Evolutionary conservation across 2,113 vertebrate genomes (phyloP).

Genomic region (Puma concolor): DNA sequence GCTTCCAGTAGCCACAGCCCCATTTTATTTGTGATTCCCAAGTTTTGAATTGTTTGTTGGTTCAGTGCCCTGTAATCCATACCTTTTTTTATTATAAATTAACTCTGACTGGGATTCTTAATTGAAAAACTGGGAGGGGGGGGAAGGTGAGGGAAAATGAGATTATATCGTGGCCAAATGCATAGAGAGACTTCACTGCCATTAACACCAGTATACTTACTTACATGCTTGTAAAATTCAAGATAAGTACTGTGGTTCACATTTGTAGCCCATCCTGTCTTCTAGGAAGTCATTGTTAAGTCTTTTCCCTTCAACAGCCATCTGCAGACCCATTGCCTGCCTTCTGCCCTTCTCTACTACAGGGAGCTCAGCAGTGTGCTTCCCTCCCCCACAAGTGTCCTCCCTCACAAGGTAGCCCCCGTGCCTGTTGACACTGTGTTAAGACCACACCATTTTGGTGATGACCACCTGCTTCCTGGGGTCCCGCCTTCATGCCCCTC

Average conservation of each 20-base stretch:
- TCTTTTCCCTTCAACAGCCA: not conserved
- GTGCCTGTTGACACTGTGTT: not conserved
- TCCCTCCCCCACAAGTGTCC: accelerated
- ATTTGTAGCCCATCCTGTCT: not conserved
- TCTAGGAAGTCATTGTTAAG: not conserved
- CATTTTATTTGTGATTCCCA: not conserved
- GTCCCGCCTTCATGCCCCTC: accelerated
- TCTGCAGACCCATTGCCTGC: too few relatives aligned
- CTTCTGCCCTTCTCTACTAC: too few relatives aligned
- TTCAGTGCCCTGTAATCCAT: too few relatives aligned
- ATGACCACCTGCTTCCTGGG: not conserved
- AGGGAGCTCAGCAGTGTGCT: accelerated
- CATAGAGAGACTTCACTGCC: not conserved
- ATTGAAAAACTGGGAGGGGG: not conserved
- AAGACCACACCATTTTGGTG: accelerated
- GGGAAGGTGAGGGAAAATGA: not conserved
- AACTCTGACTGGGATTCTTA: not conserved
- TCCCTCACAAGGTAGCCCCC: not conserved
- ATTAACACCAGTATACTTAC: not conserved
- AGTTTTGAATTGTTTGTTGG: not conserved
- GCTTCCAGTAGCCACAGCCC: not conserved
- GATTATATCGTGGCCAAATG: not conserved
- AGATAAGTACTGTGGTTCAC: not conserved
- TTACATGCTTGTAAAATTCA: not conserved
- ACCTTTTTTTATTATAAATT: not conserved